phyloP scores from a whole-genome alignment of 1,140 invertebrate genomes.

The Ptiloglossa arizonensis region DNA sequence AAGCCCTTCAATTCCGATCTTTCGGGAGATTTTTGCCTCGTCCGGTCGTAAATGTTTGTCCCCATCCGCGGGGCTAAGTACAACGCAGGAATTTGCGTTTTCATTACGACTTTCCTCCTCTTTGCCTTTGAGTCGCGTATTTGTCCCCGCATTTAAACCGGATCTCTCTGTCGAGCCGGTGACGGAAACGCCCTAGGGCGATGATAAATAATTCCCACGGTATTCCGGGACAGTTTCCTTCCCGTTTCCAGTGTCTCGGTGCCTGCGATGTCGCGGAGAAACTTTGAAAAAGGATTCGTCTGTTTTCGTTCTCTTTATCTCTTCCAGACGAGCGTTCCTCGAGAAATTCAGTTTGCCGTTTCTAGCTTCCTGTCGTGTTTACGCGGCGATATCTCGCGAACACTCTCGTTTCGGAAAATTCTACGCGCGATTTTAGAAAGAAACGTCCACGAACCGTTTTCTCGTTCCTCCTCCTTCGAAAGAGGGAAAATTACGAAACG shows the following conservation, averaged over 20 bases:
- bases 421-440: too few relatives aligned
- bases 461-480: too few relatives aligned
- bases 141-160: conserved; percentile 24
- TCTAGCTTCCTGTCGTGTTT: too few relatives aligned
- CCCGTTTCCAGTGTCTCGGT: too few relatives aligned
- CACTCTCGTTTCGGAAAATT: too few relatives aligned
- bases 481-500: too few relatives aligned
- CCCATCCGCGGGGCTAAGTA: background rate
- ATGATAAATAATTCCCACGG: conserved; percentile 33
- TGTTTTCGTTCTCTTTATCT: background rate
- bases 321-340: background rate
- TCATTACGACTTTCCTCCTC: conserved; percentile 1
- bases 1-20: too few relatives aligned
- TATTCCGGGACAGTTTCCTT: background rate
- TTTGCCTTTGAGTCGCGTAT: conserved; percentile 12
- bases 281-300: background rate
- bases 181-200: background rate
- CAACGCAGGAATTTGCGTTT: background rate
- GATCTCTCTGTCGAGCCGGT: background rate
- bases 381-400: too few relatives aligned
- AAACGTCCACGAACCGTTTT: too few relatives aligned
- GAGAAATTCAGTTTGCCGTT: background rate
- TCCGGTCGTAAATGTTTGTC: background rate
- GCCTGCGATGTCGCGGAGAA: background rate
- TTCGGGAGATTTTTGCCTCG: too few relatives aligned